Base-by-base conservation (phyloP, 2,888 invertebrate species). In the Tillus elongatus region DNA sequence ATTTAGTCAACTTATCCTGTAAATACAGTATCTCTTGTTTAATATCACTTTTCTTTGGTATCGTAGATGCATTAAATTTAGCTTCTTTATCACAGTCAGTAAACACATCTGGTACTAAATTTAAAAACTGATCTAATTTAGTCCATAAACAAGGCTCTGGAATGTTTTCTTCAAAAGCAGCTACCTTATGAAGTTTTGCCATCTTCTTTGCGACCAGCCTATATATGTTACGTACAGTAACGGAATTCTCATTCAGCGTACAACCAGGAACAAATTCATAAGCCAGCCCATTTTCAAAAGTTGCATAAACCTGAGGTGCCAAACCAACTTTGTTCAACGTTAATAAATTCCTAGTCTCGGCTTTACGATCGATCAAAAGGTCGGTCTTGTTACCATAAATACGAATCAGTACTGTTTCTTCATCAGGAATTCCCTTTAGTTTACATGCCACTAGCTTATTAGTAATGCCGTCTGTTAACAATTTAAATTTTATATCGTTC, bases 341-440 rank as follows among this genome's bases (percentile, higher is more conserved):
- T 43, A 69, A 58, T 41, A 75, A 72, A 53, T 74, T 74, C 46
- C 69, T 68, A 39, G 79, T 78, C 69, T 95, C 93, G 34, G 82
- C 79, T 58, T 82, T 77, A 45, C 93, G 74, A 61, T 96, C 89
- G 57, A 96, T 92, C 44, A 96, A 75, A 49, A 88, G 70, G 65
- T 95, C 93, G 2, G 95, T 93, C 66, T 91, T 91, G 53, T 84
- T 78, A 15, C 96, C 96, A 70, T 93, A 95, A 43, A 96, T 78
- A 52, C 95, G 74, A 13, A 96, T 77, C 36, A 96, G 73, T 2
- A 95, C 75, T 55, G 85, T 80, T 45, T 68, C 61, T n/a, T 63
- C 62, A 40, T 70, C 64, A 24, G 63, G 66, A 8, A 58, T 57
- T 41, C 58, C 63, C 50, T 63, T 64, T 16, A 64, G 52, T 32